phyloP scores from a whole-genome alignment of 2,113 vertebrate species.

The Charina bottae region DNA sequence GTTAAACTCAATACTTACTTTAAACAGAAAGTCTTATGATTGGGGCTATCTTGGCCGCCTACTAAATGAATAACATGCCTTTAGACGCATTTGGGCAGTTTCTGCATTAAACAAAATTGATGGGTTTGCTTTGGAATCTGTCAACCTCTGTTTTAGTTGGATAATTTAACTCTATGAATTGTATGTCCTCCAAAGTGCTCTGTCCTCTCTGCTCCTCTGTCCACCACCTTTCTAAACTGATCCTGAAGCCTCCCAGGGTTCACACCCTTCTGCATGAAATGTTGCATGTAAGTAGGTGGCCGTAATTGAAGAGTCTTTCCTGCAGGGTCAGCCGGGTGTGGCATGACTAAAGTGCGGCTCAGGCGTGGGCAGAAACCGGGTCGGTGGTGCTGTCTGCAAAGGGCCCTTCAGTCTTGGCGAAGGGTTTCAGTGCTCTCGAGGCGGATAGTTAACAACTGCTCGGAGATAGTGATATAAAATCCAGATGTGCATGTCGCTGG shows the following conservation, averaged over 20 bases:
- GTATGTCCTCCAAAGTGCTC: background rate
- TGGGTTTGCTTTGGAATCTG: too few relatives aligned
- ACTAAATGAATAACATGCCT: background rate
- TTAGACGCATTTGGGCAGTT: background rate
- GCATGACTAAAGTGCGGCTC: slow-evolving; percentile 81
- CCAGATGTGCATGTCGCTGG: background rate
- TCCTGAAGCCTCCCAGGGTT: slow-evolving; percentile 84
- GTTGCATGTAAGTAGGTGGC: slow-evolving; percentile 94
- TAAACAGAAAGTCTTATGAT: too few relatives aligned
- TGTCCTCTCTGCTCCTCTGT: slow-evolving; percentile 25
- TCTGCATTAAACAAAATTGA: background rate
- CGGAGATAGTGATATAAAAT: slow-evolving; percentile 19
- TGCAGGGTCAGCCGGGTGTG: slow-evolving; percentile 82
- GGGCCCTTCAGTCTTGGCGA: slow-evolving; percentile 45
- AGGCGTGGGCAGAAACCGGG: slow-evolving; percentile 71
- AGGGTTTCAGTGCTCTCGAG: slow-evolving; percentile 53
- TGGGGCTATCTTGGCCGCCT: background rate
- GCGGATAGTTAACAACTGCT: slow-evolving; percentile 37
- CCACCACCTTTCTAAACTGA: slow-evolving; percentile 37
- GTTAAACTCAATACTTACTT: background rate
- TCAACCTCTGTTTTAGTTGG: too few relatives aligned
- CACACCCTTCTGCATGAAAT: slow-evolving; percentile 89
- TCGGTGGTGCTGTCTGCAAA: slow-evolving; percentile 56
- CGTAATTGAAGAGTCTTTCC: slow-evolving; percentile 82
- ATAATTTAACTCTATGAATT: background rate